Base-by-base conservation (phyloP, 2,888 invertebrate genomes). In the Scaptomyza reducta region DNA sequence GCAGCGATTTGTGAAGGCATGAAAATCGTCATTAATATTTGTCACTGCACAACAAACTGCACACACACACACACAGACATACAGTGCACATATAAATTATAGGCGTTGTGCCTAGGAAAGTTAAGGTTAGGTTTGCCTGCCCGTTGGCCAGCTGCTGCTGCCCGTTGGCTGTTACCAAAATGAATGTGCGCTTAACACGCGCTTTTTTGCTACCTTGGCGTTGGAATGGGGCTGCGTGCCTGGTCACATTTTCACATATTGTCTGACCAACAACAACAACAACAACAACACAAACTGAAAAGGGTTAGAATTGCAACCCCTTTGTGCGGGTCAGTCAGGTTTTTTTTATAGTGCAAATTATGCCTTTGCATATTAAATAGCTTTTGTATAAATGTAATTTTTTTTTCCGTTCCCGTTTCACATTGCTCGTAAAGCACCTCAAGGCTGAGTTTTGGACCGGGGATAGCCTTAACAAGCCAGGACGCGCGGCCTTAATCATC, bases 1-100 rank as follows among this genome's bases (percentile, higher is more conserved):
- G 22, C 29, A 57, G 35, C 76, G 74, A 74, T 74, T 74, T 74
- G 74, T 77, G 82, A 77, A 88, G 85, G 85, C 79, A 87, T 88
- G 89, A 90, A 88, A 89, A 89, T 87, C 83, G 89, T 89, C 89
- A 89, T 89, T 90, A 89, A 89, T 89, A 89, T 89, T 89, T 89
- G 89, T 89, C 90, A 89, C 90, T 87, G 88, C 82, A 79, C 90
- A 88, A 40, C 90, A 88, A 40, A 40, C 76, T 82, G 78, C 77
- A 72, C 31, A 74, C 62, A 35, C 2, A 9, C 9, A 38, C 6
- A 35, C 35, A n/a, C 6, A 35, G n/a, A n/a, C 69, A 70, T 72
- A 74, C 31, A 31, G 6, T 9, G 10, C 31, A 31, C 56, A 80
- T 74, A 81, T 83, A 81, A 83, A 86, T 80, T 84, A 82, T 77